Evolutionary conservation across 2,113 vertebrate genomes (phyloP).

Genomic region (Lutjanus erythropterus): DNA sequence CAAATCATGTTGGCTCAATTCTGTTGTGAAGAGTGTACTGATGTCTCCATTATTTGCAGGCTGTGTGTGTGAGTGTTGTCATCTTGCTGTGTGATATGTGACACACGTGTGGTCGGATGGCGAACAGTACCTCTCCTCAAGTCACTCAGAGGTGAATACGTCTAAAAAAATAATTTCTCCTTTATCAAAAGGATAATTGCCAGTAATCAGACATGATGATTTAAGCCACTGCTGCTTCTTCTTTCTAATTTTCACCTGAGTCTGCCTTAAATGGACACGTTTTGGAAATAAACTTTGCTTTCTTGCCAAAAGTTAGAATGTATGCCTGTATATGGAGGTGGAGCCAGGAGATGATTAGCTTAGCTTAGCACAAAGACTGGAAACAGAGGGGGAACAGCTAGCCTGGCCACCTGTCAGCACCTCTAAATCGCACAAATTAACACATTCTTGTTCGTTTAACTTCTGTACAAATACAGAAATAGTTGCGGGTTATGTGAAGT

Average conservation of each 20-base stretch:
- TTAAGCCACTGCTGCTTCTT: neutral
- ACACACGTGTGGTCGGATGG: neutral
- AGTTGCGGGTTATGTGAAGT: too few relatives aligned
- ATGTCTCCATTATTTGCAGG: conserved; percentile 57
- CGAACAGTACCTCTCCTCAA: neutral
- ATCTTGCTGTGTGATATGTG: conserved; percentile 16
- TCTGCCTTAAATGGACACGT: neutral
- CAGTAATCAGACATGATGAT: neutral
- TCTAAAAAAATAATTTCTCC: conserved; percentile 5
- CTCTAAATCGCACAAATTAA: neutral
- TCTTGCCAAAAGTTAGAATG: neutral
- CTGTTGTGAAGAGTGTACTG: conserved; percentile 40
- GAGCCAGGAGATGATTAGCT: neutral
- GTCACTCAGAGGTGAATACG: neutral
- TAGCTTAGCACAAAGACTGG: conserved; percentile 4
- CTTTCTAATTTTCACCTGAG: neutral
- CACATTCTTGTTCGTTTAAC: too few relatives aligned
- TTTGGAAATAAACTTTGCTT: neutral
- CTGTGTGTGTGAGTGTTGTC: conserved; percentile 33
- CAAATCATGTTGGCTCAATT: conserved; percentile 59
- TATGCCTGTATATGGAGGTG: too few relatives aligned
- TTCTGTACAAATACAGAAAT: too few relatives aligned
- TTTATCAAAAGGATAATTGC: neutral
- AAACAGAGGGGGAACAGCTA: too few relatives aligned
- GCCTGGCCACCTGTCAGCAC: neutral